Evolutionary conservation across 2,888 invertebrate genomes (phyloP), one percentile per base, ranked within the genome.

Genomic region (Adela reaumurella): DNA sequence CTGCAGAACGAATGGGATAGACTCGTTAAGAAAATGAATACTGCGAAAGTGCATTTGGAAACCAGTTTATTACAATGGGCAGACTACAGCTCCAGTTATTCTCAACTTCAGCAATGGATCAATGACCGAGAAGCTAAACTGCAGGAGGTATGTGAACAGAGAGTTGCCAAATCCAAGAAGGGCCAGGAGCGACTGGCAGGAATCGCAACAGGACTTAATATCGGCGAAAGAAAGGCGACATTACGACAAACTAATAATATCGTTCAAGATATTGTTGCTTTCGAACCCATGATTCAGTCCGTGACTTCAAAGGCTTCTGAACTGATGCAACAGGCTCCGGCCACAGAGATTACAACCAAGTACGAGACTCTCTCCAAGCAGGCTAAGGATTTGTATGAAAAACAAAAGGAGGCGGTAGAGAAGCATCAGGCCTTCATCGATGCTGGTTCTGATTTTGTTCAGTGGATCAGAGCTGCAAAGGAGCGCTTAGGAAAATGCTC

Each of bases 211-310:
- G 85, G 84, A 17, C 74, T 93, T 28, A 88, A 89, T 49, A 84
- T 91, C 46, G 92, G 92, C 47, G 94, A 94, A 67, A 83, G 93
- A 49, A 94, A 93, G 70, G 94, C 94, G 5, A 92, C 89, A 60
- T 82, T 95, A 45, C 83, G 94, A 56, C 92, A 93, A 74, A 94
- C 94, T 50, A 93, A 94, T 74, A 94, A 92, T 68, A 92, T 96
- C 63, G 94, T 96, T 43, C 95, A 96, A 76, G 97, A 97, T 72
- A 96, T 97, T 63, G 93, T 94, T 56, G 93, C 95, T 48, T 94
- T 96, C 72, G 95, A 97, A 68, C 96, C 96, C 47, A 95, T 97
- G 92, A 94, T 97, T 59, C 94, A 95, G 68, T 95, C 95, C 43
- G 94, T 96, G 42, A 89, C 93, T 49, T 91, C 90, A 48, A 97